phyloP scores from a whole-genome alignment of 2,797 vertebrate species.

The Jordanella pulchra region DNA sequence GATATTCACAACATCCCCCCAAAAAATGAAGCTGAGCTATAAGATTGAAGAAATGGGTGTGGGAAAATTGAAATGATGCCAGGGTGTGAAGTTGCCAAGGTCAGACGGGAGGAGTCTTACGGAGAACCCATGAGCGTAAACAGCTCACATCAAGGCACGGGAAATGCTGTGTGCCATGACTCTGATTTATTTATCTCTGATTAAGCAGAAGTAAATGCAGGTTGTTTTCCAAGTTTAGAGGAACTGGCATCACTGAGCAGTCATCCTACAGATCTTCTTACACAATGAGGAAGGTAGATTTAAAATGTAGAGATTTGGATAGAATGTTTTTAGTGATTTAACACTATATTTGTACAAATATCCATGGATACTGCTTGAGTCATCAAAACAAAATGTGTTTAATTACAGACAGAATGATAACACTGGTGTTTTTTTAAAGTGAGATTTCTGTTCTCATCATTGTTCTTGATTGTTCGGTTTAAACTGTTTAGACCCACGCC shows the following conservation, averaged over 20 bases:
- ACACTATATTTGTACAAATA: background rate
- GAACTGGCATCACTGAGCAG: slow-evolving; percentile 39
- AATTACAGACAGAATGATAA: no score
- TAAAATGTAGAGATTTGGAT: background rate
- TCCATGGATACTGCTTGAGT: background rate
- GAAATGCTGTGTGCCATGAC: slow-evolving; percentile 64
- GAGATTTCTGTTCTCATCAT: no score
- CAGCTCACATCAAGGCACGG: slow-evolving; percentile 73
- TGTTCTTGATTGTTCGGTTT: background rate
- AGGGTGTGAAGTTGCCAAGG: slow-evolving; percentile 74
- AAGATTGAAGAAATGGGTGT: slow-evolving; percentile 50
- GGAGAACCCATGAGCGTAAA: slow-evolving; percentile 67
- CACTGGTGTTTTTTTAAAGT: no score
- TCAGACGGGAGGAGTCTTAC: slow-evolving; percentile 63
- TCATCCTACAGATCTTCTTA: slow-evolving; percentile 7
- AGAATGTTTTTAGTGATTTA: background rate
- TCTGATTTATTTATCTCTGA: slow-evolving; percentile 67
- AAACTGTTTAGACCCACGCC: background rate
- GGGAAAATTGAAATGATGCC: slow-evolving; percentile 72
- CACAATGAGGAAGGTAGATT: background rate
- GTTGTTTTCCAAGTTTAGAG: slow-evolving; percentile 48
- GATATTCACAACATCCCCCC: slow-evolving; percentile 81
- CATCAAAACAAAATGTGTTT: background rate
- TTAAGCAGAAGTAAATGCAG: slow-evolving; percentile 39
- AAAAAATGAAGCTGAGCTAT: slow-evolving; percentile 63